phyloP scores from a whole-genome alignment of 2,797 vertebrate species.

The Muscicapa striata region DNA sequence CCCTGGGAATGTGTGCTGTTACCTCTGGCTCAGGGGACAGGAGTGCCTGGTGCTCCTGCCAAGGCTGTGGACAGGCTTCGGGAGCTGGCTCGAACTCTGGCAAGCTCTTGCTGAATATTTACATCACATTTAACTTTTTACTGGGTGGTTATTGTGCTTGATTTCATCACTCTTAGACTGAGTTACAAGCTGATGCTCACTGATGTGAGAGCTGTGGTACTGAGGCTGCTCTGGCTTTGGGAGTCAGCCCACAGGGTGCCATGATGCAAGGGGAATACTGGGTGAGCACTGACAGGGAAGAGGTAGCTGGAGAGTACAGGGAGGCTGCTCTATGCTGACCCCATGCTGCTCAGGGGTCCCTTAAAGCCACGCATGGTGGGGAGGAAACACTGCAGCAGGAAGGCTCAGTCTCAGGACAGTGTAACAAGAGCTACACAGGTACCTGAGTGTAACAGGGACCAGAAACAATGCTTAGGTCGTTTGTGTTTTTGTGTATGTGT shows the following conservation, averaged over 20 bases:
- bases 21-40: neutral
- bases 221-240: neutral
- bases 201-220: neutral
- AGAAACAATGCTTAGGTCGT: neutral
- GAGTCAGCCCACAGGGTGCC: neutral
- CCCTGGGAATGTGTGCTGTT: neutral
- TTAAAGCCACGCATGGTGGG: fast-evolving
- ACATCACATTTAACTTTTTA: neutral
- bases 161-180: neutral
- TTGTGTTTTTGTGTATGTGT: neutral
- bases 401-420: neutral
- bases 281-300: neutral
- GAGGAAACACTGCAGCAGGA: neutral
- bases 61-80: neutral
- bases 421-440: neutral
- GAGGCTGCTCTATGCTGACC: neutral
- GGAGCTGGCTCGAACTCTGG: neutral
- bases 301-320: neutral
- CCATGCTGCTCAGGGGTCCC: neutral
- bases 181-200: neutral
- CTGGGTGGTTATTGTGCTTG: neutral
- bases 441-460: neutral
- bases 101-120: neutral
- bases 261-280: neutral
- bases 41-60: neutral